Evolutionary conservation across 2,113 vertebrate species (phyloP).

Genomic region (Larimichthys crocea): DNA sequence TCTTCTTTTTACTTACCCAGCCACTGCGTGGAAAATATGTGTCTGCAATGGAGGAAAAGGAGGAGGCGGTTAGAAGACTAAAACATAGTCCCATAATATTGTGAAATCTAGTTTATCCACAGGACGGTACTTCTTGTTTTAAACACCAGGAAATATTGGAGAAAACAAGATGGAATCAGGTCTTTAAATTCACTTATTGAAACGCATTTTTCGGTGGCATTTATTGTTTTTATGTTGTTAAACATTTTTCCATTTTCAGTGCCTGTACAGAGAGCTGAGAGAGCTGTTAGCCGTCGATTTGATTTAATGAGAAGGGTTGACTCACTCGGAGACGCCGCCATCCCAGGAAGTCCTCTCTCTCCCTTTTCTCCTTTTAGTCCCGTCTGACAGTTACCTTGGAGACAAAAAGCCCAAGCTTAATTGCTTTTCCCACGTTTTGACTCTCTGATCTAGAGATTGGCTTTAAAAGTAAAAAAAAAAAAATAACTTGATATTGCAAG

Average conservation of each 20-base stretch:
- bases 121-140: not conserved
- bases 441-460: not conserved
- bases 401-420: not conserved
- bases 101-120: not conserved
- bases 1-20: conserved; percentile 64
- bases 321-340: conserved; percentile 88
- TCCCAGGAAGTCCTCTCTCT: conserved; percentile 88
- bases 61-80: not conserved
- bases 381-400: conserved; percentile 70
- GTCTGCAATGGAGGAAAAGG: conserved; percentile 52
- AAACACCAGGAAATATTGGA: not conserved
- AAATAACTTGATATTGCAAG: not conserved
- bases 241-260: not conserved
- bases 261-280: not conserved
- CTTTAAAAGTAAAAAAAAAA: not conserved
- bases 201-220: not conserved
- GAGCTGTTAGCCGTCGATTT: not conserved
- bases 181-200: not conserved
- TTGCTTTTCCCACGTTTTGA: not conserved
- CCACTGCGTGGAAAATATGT: conserved; percentile 24
- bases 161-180: not conserved
- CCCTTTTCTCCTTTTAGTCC: conserved; percentile 92
- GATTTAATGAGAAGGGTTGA: not conserved
- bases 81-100: not conserved
- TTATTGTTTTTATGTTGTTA: not conserved